phyloP scores from a whole-genome alignment of 1,140 invertebrate genomes.

The Ceratosolen fusciceps region DNA sequence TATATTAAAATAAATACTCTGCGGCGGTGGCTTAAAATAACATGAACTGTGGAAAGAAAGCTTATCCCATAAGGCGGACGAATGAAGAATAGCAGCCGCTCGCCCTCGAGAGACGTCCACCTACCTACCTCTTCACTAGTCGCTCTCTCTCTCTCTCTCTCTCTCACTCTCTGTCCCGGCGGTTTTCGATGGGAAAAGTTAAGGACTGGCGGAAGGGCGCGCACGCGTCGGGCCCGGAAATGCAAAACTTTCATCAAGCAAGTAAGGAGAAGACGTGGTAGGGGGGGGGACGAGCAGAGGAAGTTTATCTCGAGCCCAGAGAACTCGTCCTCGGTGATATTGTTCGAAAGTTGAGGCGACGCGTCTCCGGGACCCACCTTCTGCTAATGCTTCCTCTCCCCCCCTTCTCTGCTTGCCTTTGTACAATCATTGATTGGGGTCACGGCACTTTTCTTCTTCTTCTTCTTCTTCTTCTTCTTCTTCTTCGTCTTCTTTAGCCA shows the following conservation, averaged over 20 bases:
- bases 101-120: slow-evolving; percentile 23
- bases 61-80: neutral
- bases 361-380: neutral
- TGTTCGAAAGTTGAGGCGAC: slow-evolving; percentile 36
- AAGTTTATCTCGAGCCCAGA: slow-evolving; percentile 36
- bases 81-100: neutral
- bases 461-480: too few relatives aligned
- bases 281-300: neutral
- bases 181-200: slow-evolving; percentile 43
- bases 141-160: too few relatives aligned
- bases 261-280: slow-evolving; percentile 25
- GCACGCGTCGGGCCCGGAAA: slow-evolving; percentile 23
- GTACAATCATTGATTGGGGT: neutral
- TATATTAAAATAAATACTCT: neutral
- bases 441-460: neutral
- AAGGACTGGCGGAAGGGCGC: neutral
- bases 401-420: neutral
- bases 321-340: slow-evolving; percentile 12
- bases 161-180: too few relatives aligned
- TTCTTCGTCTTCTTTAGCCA: too few relatives aligned
- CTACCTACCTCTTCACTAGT: slow-evolving; percentile 43
- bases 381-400: slow-evolving; percentile 13
- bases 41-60: neutral
- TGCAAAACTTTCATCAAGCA: slow-evolving; percentile 38
- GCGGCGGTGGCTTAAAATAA: neutral